Evolutionary conservation across 2,113 vertebrate species (phyloP), one percentile per base, ranked within the genome.

Genomic region (Larimichthys polyactis): DNA sequence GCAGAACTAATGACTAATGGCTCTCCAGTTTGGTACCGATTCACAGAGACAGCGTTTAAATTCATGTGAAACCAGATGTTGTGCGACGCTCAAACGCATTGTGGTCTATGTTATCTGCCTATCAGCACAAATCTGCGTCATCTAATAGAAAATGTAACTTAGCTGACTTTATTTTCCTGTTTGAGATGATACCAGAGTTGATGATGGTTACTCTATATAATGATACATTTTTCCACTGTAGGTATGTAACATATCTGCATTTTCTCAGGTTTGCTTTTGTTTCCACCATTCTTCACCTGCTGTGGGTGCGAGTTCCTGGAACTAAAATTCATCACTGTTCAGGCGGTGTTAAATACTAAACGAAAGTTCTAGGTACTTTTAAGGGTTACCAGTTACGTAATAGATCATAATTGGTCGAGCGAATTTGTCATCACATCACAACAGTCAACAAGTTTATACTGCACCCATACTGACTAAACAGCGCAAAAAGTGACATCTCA

Each of bases 1-100:
- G 89, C 72, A 62, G 54, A 91, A 87, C 86, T 72, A 91, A 92
- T 87, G 82, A 85, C 52, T 76, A 48, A 75, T 63, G 54, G 59
- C 76, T 83, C 57, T 83, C 57, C 65, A 81, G 66, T 90, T 83
- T 89, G 55, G 59, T 64, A 55, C 54, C 29, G 60, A 17, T 40
- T 81, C 48, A 52, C 46, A 48, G 54, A 15, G 49, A 62, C 32
- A 29, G 66, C n/a, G 48, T 32, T 78, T 55, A 71, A 36, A 44
- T 44, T 62, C 5, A 66, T 17, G 14, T 58, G 22, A 71, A 83
- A 59, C 36, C 77, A 80, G 64, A 55, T 72, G 12, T 54, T 58
- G 22, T n/a, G 68, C 51, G 4, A 22, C 62, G 77, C 46, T 40
- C 65, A 69, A 76, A 83, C 49, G 82, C 20, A 12, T 19, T 55